Evolutionary conservation across 2,888 invertebrate species (phyloP), one percentile per base, ranked within the genome.

Genomic region (Spialia ferax): DNA sequence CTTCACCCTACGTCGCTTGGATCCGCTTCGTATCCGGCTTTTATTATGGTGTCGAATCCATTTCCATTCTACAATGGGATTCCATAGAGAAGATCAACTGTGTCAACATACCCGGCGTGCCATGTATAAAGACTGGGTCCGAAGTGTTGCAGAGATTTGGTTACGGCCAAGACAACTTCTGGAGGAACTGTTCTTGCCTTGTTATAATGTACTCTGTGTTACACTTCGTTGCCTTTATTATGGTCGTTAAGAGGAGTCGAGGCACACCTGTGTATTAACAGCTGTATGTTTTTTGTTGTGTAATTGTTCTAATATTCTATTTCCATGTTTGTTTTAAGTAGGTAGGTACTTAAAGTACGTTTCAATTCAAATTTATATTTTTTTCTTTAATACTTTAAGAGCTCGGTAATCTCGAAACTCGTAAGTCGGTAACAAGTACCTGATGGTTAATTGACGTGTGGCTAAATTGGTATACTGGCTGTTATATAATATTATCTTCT

Each of bases 1-100:
- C 95, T 13, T 94, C 95, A 2, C 83, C 86, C 13, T 88, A 90
- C 74, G 82, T 95, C 18, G 86, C 91, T 6, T 95, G 95, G 92
- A 77, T 96, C 1, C 95, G 95, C 80, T 97, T 95, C 78, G 71
- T 95, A 0, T 97, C 97, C 0, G 94, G 96, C n/a, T 97, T 97
- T 82, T 97, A 95, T 83, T 96, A 96, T 75, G 95, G 96, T 3
- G 94, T 95, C 60, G 96, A 97, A 81, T 95, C 95, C 4, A 89
- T 96, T 35, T 96, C 96, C 22, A 95, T 96, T 59, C 89, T 95
- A 1, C 96, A 96, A 78, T 97, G 97, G 97, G 88, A 92, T 69
- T 89, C 94, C 57, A 94, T 96, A 8, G 88, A 94, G 26, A 84
- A 88, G 10, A 96, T 96, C 71, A 95, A 94, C 52, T 96, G 96